Conservation (phyloP, 2,113 vertebrate genomes). For the Gallinago undulata region DNA sequence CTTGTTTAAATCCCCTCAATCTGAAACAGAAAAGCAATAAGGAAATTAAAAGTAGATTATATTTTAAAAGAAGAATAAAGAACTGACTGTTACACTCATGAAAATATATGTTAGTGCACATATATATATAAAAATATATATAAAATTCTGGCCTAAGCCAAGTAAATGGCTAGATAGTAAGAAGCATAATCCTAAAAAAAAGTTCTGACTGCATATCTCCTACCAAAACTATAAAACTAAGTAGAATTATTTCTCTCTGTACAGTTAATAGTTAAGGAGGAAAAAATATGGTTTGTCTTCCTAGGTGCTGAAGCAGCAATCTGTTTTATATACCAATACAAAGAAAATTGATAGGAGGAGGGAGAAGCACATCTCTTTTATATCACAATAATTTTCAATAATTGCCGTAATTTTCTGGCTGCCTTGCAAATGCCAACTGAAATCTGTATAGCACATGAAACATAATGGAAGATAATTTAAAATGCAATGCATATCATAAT, state of each 20-base stretch:
- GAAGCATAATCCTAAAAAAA: not conserved
- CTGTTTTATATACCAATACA: slow-evolving; percentile 23
- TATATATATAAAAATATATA: not conserved
- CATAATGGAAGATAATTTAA: slow-evolving; percentile 50
- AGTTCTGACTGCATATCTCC: not conserved
- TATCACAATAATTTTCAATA: slow-evolving; percentile 66
- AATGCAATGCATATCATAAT: slow-evolving; percentile 38
- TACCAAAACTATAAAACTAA: not conserved
- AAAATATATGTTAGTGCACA: not conserved
- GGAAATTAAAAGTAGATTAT: not conserved
- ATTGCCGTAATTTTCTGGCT: slow-evolving; percentile 70
- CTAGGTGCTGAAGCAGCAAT: not conserved
- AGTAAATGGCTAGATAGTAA: not conserved
- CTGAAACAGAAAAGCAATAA: not conserved
- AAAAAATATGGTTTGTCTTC: slow-evolving; percentile 6
- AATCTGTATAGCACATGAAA: slow-evolving; percentile 20
- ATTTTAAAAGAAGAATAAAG: not conserved
- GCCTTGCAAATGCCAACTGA: slow-evolving; percentile 17
- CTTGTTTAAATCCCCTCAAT: not conserved
- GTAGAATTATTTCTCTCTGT: not conserved
- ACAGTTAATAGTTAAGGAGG: not conserved
- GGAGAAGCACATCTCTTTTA: slow-evolving; percentile 33
- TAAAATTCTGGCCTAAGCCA: not conserved
- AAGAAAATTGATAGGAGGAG: slow-evolving; percentile 36
- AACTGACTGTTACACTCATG: not conserved